A percentile compares a stretch with the other conserved stretches of the same genome.
phyloP scores from a whole-genome alignment of 2,888 invertebrate genomes.

The Alentia gelatinosa region DNA sequence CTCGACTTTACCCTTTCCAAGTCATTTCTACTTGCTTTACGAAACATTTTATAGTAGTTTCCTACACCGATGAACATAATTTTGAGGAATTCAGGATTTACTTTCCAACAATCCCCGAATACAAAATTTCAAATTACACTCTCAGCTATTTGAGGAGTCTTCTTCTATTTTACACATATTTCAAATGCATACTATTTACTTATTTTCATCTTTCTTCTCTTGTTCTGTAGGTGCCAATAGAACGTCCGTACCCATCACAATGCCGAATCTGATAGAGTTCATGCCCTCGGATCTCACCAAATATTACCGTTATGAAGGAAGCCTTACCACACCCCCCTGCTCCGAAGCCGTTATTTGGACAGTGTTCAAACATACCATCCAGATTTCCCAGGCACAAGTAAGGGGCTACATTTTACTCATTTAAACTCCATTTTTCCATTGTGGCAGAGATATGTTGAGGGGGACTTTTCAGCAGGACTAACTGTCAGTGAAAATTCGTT shows the following conservation, averaged over 20 bases:
- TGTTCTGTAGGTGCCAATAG: background rate
- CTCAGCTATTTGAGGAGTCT: too few relatives aligned
- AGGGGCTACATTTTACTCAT: background rate
- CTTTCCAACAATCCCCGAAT: background rate
- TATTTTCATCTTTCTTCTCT: background rate
- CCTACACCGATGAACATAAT: too few relatives aligned
- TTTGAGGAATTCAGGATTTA: background rate
- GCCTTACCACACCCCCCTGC: slow-evolving; percentile 19
- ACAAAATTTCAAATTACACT: too few relatives aligned
- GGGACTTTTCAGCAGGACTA: too few relatives aligned
- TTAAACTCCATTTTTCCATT: too few relatives aligned
- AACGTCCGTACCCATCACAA: background rate
- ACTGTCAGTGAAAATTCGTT: too few relatives aligned
- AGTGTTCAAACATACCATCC: background rate
- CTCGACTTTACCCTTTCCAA: too few relatives aligned
- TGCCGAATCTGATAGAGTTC: background rate
- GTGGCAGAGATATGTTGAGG: too few relatives aligned
- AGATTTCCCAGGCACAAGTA: slow-evolving; percentile 8
- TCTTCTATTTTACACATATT: too few relatives aligned
- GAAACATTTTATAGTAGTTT: too few relatives aligned
- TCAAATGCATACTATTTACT: background rate
- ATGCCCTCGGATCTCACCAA: background rate
- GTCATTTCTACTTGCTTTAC: too few relatives aligned
- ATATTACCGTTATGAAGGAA: slow-evolving; percentile 9
- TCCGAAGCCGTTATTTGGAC: slow-evolving; percentile 32